Conservation (phyloP, 2,888 invertebrate genomes). For the Tribolium freemani region DNA sequence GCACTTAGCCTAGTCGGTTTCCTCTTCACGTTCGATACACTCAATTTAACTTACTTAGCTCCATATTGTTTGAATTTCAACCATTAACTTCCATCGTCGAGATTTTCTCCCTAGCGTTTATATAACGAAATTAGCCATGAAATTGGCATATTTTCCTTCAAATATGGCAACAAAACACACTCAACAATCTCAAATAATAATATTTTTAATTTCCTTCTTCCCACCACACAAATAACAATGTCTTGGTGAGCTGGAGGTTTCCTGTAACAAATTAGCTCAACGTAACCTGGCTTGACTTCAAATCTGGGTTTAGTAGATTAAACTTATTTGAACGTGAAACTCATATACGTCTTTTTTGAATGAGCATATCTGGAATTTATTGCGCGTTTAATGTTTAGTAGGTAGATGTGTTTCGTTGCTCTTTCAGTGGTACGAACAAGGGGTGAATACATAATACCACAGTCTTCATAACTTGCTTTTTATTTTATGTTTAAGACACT, state of each 20-base stretch:
- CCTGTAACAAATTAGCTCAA: slow-evolving; percentile 25
- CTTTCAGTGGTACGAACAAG: neutral
- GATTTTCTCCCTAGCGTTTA: slow-evolving; percentile 14
- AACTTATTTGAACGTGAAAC: neutral
- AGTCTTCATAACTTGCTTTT: neutral
- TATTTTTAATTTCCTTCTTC: neutral
- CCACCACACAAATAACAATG: slow-evolving; percentile 11
- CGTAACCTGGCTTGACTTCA: neutral
- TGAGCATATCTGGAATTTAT: neutral
- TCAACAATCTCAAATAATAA: neutral
- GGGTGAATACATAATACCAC: neutral
- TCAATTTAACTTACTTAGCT: slow-evolving; percentile 40
- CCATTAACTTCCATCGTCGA: slow-evolving; percentile 31
- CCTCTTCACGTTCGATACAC: slow-evolving; percentile 23
- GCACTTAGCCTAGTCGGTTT: slow-evolving; percentile 5
- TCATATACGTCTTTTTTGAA: neutral
- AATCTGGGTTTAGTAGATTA: slow-evolving; percentile 8
- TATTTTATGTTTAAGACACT: neutral
- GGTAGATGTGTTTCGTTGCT: neutral
- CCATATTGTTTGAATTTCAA: slow-evolving; percentile 28
- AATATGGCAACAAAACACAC: no score
- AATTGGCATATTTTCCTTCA: slow-evolving; percentile 20
- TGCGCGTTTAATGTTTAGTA: neutral
- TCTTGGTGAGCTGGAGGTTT: neutral
- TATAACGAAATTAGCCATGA: slow-evolving; percentile 25